phyloP scores from a whole-genome alignment of 2,797 vertebrate genomes.

The Lithobates sylvaticus region DNA sequence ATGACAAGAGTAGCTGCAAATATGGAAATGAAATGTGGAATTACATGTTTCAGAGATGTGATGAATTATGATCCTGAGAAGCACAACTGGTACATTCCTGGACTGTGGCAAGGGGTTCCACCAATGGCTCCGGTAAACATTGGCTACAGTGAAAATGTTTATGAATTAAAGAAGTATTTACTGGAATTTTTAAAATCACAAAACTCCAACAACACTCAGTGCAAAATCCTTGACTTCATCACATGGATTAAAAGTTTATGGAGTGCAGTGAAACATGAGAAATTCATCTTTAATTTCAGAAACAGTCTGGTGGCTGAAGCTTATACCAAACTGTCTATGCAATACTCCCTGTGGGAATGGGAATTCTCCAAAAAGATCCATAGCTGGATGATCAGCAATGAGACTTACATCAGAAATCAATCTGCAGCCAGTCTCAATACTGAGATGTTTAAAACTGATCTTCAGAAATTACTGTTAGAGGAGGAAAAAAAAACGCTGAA shows the following conservation, averaged over 20 bases:
- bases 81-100: slow-evolving; percentile 66
- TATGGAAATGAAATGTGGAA: not conserved
- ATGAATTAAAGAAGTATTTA: slow-evolving; percentile 78
- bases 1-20: slow-evolving; percentile 7
- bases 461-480: not conserved
- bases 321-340: slow-evolving; percentile 73
- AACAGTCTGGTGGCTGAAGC: slow-evolving; percentile 71
- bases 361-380: slow-evolving; percentile 69
- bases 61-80: not conserved
- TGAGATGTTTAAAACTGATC: not conserved
- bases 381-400: slow-evolving; percentile 68
- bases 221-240: slow-evolving; percentile 74
- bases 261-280: slow-evolving; percentile 67
- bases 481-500: slow-evolving; percentile 66
- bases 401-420: slow-evolving; percentile 38
- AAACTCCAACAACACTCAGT: slow-evolving; percentile 54
- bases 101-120: slow-evolving; percentile 74
- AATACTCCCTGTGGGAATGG: slow-evolving; percentile 70
- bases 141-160: slow-evolving; percentile 75
- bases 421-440: not conserved
- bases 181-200: slow-evolving; percentile 58
- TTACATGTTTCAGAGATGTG: not conserved
- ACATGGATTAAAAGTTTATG: slow-evolving; percentile 74
- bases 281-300: slow-evolving; percentile 66
- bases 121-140: slow-evolving; percentile 69